Evolutionary conservation across 2,797 vertebrate genomes (phyloP).

Genomic region (Acanthurus leucopareius): DNA sequence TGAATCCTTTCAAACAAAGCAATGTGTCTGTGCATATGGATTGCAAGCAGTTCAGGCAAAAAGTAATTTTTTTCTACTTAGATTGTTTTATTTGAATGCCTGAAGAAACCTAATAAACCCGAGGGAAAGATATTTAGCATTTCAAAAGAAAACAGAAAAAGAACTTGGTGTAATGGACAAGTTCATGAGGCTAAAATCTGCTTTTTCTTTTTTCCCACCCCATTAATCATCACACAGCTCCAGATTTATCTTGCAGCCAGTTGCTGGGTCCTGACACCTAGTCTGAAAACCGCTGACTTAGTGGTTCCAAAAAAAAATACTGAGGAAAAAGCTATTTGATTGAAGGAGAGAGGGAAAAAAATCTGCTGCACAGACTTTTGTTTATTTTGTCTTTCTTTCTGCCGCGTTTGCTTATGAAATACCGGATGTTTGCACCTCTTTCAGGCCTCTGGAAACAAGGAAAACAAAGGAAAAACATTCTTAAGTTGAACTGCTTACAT

Average conservation of each 20-base stretch:
- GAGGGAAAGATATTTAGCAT: background rate
- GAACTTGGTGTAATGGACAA: background rate
- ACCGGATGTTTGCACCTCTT: background rate
- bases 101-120: background rate
- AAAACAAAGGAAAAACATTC: background rate
- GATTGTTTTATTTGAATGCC: slow-evolving; percentile 3
- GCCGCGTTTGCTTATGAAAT: slow-evolving; percentile 17
- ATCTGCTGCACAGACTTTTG: background rate
- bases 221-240: slow-evolving; percentile 19
- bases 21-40: background rate
- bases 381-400: slow-evolving; percentile 6
- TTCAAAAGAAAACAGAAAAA: slow-evolving; percentile 24
- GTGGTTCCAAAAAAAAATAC: slow-evolving; percentile 43
- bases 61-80: background rate
- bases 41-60: background rate
- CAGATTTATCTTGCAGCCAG: slow-evolving; percentile 8
- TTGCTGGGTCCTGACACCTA: background rate
- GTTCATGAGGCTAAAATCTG: background rate
- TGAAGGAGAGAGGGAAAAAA: slow-evolving; percentile 4
- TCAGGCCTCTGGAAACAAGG: background rate
- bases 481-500: background rate
- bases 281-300: slow-evolving; percentile 22
- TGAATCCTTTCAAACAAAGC: background rate
- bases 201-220: slow-evolving; percentile 2
- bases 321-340: background rate